Conservation (phyloP, 2,113 vertebrate species). For the Chaenocephalus aceratus region DNA sequence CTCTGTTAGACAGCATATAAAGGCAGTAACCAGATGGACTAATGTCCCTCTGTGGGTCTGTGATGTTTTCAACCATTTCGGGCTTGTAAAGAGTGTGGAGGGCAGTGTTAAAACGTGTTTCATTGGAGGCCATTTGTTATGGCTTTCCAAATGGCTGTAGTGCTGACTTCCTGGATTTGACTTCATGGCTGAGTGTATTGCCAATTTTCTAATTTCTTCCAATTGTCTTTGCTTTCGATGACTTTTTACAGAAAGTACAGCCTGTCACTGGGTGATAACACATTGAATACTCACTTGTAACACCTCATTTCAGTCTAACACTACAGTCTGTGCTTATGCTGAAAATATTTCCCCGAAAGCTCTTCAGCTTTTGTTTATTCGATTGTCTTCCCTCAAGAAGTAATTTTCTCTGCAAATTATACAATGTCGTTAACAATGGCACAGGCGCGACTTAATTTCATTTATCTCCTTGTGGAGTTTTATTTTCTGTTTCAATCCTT, state of each 20-base stretch:
- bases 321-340: slow-evolving; percentile 9
- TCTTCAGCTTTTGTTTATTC: slow-evolving; percentile 46
- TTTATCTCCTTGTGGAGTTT: slow-evolving; percentile 42
- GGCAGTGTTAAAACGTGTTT: slow-evolving; percentile 31
- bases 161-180: slow-evolving; percentile 30
- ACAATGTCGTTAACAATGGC: slow-evolving; percentile 38
- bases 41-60: not conserved
- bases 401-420: slow-evolving; percentile 50
- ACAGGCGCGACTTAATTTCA: slow-evolving; percentile 32
- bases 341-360: slow-evolving; percentile 19
- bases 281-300: slow-evolving; percentile 39
- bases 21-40: not conserved
- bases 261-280: slow-evolving; percentile 43
- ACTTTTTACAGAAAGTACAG: slow-evolving; percentile 26
- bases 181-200: slow-evolving; percentile 18
- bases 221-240: slow-evolving; percentile 25
- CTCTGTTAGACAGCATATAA: not conserved
- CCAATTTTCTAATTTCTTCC: not conserved
- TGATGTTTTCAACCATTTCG: slow-evolving; percentile 6
- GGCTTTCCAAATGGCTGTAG: slow-evolving; percentile 28
- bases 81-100: slow-evolving; percentile 18
- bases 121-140: slow-evolving; percentile 44
- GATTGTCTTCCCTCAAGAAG: slow-evolving; percentile 43
- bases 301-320: slow-evolving; percentile 29
- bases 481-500: slow-evolving; percentile 34